Conservation (phyloP, 1,140 invertebrate species). For the Macrotrachela quadricornifera region DNA sequence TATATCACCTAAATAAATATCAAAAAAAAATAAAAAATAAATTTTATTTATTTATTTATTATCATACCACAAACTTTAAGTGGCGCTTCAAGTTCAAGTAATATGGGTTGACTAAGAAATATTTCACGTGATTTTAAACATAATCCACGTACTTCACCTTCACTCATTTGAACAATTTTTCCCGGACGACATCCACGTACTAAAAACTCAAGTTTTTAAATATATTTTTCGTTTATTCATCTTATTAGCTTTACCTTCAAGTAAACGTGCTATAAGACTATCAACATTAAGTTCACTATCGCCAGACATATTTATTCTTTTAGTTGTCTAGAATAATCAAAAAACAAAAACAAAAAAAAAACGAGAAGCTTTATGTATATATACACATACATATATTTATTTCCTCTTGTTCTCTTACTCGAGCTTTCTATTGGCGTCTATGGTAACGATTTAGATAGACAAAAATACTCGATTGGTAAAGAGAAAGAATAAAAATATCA, state of each 20-base stretch:
- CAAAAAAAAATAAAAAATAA: neutral
- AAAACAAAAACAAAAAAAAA: too few relatives aligned
- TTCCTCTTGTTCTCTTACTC: too few relatives aligned
- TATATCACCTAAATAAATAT: slow-evolving; percentile 34
- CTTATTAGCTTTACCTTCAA: neutral
- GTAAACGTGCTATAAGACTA: slow-evolving; percentile 2
- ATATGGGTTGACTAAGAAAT: slow-evolving; percentile 91
- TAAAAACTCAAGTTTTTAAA: slow-evolving; percentile 16
- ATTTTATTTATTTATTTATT: slow-evolving; percentile 14
- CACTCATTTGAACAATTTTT: slow-evolving; percentile 37
- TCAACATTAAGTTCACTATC: slow-evolving; percentile 13
- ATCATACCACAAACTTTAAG: slow-evolving; percentile 84
- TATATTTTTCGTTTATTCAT: too few relatives aligned
- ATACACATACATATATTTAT: too few relatives aligned
- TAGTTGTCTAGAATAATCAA: too few relatives aligned
- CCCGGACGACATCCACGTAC: slow-evolving; percentile 36
- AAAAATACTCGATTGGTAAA: too few relatives aligned
- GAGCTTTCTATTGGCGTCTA: too few relatives aligned
- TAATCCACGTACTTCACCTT: slow-evolving; percentile 33
- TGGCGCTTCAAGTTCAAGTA: slow-evolving; percentile 91
- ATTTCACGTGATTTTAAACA: slow-evolving; percentile 62
- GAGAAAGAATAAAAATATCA: too few relatives aligned
- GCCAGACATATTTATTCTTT: slow-evolving; percentile 27
- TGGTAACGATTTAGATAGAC: too few relatives aligned
- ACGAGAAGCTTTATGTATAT: too few relatives aligned